Base-by-base conservation (phyloP, 2,113 vertebrate genomes). In the Peromyscus maniculatus region DNA sequence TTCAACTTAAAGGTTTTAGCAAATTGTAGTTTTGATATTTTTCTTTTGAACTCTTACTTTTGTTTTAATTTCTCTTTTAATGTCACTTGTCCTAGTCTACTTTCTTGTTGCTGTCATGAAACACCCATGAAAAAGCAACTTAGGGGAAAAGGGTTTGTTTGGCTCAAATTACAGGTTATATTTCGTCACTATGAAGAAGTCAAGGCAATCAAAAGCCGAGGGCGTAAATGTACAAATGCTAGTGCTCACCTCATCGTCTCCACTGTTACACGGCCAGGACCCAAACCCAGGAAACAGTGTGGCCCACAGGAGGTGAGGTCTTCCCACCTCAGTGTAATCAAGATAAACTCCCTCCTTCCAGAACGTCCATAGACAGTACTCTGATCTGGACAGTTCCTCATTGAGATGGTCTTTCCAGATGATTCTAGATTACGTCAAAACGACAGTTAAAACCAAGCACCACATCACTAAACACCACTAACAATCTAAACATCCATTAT, bases 11-110 rank as follows among this genome's bases (percentile, higher is more conserved):
- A 17, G 10, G 55, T 49, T 78, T 87, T 90, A 91, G 28, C 75
- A 87, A 89, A 90, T 43, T 74, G 36, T 36, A 67, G 16, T 39
- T 83, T 90, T 28, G 33, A 74, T 93, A 19, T 64, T 91, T 43
- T 91, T 82, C 46, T 33, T 67, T 91, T 62, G 39, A 86, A 11
- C 72, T 12, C 66, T 92, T 93, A 46, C 92, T 92, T 86, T n/a
- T 28, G 6, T 82, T 79, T 72, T 93, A 31, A 7, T 69, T 16
- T 69, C 26, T 84, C 16, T 22, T 79, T 26, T 86, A 62, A 17
- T 67, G 79, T 92, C 39, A 84, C 12, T n/a, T 78, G 75, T 28
- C 33, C 46, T 24, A 24, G 39, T 24, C 19, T 78, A 7, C 6
- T 78, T 7, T 52, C 46, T 17, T 52, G 28, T 49, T 52, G 22